phyloP scores from a whole-genome alignment of 2,797 vertebrate species.

The Eutrigla gurnardus region DNA sequence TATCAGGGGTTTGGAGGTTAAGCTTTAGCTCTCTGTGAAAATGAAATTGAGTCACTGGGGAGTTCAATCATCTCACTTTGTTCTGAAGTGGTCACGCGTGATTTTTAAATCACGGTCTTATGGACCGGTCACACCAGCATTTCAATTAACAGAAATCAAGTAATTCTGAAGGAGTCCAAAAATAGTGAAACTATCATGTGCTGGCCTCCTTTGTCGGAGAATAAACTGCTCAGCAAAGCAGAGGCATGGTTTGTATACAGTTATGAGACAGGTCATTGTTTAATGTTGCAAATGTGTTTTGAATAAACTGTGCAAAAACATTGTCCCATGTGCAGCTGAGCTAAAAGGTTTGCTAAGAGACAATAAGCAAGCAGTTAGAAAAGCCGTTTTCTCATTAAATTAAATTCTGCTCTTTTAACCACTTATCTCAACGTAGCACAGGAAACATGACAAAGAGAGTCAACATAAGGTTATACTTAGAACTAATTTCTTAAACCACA shows the following conservation, averaged over 20 bases:
- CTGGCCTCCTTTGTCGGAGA: background rate
- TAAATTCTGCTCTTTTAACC: background rate
- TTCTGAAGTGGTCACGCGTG: background rate
- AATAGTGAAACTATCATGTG: background rate
- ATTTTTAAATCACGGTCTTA: background rate
- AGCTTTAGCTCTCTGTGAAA: conserved; percentile 5
- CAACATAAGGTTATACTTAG: background rate
- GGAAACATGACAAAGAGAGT: background rate
- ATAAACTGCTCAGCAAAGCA: background rate
- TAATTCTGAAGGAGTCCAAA: background rate
- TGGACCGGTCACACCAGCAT: background rate
- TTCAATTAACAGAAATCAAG: background rate
- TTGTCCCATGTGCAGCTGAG: background rate
- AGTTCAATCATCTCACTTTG: background rate
- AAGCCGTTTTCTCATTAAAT: background rate
- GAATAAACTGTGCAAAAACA: background rate
- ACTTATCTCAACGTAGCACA: background rate
- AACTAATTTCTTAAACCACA: background rate
- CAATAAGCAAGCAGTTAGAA: background rate
- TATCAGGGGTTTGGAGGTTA: background rate
- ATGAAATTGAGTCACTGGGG: conserved; percentile 3
- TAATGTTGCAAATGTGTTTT: background rate
- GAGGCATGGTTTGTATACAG: background rate
- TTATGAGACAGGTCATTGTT: background rate
- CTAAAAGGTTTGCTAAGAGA: background rate